These are phyloP conservation scores for Hyles lineata DNA, from an alignment of 2,888 invertebrate genomes.

Conservation along the genomic window DNA sequence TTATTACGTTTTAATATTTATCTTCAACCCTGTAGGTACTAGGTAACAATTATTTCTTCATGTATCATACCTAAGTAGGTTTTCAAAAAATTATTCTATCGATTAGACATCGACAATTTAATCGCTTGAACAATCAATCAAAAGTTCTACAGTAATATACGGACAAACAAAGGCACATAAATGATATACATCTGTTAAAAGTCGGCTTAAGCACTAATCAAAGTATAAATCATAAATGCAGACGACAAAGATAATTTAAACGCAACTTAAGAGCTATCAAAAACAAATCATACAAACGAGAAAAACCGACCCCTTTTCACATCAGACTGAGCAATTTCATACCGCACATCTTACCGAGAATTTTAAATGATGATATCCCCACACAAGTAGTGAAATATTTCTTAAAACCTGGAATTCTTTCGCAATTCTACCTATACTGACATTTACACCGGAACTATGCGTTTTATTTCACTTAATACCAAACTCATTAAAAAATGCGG, in stretches of 20 bases:
- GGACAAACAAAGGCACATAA: no score
- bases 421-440: conserved; percentile 29
- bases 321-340: conserved; percentile 18
- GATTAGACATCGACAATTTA: no score
- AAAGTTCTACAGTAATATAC: no score
- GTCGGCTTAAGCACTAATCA: neutral
- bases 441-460: conserved; percentile 40
- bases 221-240: neutral
- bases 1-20: no score
- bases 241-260: neutral
- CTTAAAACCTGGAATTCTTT: neutral
- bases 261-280: conserved; percentile 5
- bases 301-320: conserved; percentile 13
- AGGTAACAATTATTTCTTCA: no score
- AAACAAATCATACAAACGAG: conserved; percentile 18
- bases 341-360: conserved; percentile 19
- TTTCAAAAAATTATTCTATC: no score
- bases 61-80: no score
- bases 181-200: neutral
- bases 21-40: no score
- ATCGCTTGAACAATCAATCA: no score
- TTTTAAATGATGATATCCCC: conserved; percentile 10
- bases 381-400: neutral
- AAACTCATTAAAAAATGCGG: conserved; percentile 36
- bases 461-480: conserved; percentile 34